Conservation (phyloP, 2,888 invertebrate species). For the Andrena dorsata region DNA sequence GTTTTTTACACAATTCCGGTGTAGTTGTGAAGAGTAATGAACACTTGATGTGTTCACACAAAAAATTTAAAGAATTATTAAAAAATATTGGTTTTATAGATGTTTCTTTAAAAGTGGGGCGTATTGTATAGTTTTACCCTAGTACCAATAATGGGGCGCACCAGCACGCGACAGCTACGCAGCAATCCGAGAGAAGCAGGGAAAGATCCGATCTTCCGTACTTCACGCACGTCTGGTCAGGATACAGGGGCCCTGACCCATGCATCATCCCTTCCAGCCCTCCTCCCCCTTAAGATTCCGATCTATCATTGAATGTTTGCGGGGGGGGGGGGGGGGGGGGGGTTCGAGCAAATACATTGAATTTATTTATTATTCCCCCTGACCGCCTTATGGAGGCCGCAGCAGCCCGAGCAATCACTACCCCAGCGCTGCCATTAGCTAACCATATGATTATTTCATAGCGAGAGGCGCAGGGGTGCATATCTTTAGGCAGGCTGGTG, state of each 20-base stretch:
- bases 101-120: too few relatives aligned
- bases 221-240: constrained; percentile 68
- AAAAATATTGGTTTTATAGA: too few relatives aligned
- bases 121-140: too few relatives aligned
- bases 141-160: constrained; percentile 12
- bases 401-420: constrained; percentile 80
- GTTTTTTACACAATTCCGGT: too few relatives aligned
- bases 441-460: constrained; percentile 85
- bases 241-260: constrained; percentile 12
- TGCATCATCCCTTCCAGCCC: constrained; percentile 57
- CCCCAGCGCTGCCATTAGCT: constrained; percentile 83
- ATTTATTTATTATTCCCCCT: constrained; percentile 83
- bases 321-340: constrained; percentile 77
- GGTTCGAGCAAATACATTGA: constrained; percentile 82
- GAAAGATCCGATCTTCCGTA: constrained; percentile 66
- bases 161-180: constrained; percentile 17
- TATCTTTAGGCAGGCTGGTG: constrained; percentile 71
- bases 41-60: too few relatives aligned
- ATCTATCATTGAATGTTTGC: constrained; percentile 84
- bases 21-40: too few relatives aligned
- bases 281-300: constrained; percentile 77
- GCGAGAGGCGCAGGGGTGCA: constrained; percentile 79
- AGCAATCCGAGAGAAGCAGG: constrained; percentile 50
- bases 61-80: too few relatives aligned
- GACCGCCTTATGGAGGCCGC: constrained; percentile 64